These are phyloP conservation scores for Oplegnathus fasciatus DNA, from an alignment of 2,113 vertebrate species.

Conservation along the genomic window DNA sequence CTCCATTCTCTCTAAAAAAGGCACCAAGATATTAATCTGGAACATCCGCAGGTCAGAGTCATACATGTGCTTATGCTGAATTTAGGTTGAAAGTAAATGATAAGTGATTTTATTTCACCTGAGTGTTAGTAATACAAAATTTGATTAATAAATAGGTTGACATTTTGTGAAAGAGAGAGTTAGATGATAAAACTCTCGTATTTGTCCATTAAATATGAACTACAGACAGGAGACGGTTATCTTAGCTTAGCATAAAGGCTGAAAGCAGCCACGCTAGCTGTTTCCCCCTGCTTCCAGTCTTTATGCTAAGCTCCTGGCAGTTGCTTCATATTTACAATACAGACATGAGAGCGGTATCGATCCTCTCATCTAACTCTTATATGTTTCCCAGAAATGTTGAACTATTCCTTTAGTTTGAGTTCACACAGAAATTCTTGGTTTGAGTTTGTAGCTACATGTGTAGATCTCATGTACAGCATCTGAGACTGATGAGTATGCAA, in stretches of 20 bases:
- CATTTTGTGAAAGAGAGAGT: no score
- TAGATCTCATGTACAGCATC: background rate
- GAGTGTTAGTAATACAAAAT: background rate
- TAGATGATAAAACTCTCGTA: no score
- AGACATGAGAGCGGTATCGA: background rate
- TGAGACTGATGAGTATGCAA: background rate
- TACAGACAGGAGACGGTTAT: no score
- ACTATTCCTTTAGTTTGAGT: background rate
- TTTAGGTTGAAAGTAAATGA: background rate
- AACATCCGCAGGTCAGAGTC: conserved; percentile 85
- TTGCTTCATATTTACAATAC: background rate
- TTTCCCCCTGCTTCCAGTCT: background rate
- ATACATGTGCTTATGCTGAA: background rate
- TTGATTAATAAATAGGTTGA: background rate
- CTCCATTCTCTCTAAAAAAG: conserved; percentile 87
- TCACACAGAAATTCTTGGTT: background rate
- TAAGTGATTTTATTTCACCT: background rate
- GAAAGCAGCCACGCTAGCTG: background rate
- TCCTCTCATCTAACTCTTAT: background rate
- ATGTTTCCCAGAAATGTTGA: background rate
- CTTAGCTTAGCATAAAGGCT: background rate
- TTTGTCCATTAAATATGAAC: no score
- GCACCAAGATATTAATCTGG: conserved; percentile 89
- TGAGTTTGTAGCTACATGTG: background rate
- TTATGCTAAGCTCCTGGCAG: background rate